Evolutionary conservation across 2,888 invertebrate species (phyloP).

Genomic region (Norana najaformis): DNA sequence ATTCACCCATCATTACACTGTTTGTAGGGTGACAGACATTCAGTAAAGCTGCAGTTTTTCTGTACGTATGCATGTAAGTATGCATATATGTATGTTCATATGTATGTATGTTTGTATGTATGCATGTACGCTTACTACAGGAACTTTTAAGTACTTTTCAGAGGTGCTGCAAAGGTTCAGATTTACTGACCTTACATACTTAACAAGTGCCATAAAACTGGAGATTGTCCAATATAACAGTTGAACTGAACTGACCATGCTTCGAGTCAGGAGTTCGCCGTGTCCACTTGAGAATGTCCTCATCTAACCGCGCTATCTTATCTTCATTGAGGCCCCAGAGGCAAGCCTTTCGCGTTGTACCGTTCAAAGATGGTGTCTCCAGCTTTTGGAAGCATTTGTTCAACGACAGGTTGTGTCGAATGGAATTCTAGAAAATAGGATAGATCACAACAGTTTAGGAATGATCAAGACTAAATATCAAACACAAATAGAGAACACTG

Average conservation of each 20-base stretch:
- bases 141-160: too few relatives aligned
- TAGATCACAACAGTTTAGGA: background rate
- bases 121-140: too few relatives aligned
- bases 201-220: background rate
- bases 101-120: too few relatives aligned
- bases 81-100: too few relatives aligned
- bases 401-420: constrained; percentile 91
- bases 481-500: background rate
- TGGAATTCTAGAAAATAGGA: constrained; percentile 74
- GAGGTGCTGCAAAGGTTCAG: too few relatives aligned
- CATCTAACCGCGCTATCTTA: constrained; percentile 94
- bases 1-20: too few relatives aligned
- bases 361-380: constrained; percentile 79
- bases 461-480: background rate
- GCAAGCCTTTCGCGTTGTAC: constrained; percentile 68
- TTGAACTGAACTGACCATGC: background rate
- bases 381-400: constrained; percentile 99
- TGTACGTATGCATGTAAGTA: too few relatives aligned
- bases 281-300: constrained; percentile 96
- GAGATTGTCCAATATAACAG: background rate
- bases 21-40: too few relatives aligned
- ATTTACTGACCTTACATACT: too few relatives aligned
- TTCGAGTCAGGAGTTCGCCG: constrained; percentile 1
- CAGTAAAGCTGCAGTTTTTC: too few relatives aligned
- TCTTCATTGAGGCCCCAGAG: constrained; percentile 96